Conservation (phyloP, 1,140 invertebrate genomes). For the Mya arenaria region DNA sequence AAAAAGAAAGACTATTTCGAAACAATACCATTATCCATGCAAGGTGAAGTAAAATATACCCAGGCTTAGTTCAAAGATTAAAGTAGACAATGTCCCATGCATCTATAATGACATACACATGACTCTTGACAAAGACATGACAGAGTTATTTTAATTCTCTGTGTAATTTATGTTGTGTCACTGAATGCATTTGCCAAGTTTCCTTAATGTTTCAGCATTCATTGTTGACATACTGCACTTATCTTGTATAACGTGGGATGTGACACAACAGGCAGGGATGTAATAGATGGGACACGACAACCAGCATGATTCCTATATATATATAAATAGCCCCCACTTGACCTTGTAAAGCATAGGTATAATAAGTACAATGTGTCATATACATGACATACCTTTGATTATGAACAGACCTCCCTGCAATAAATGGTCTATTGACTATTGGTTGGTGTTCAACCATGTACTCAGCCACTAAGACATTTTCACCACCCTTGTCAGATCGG, state of each 20-base stretch:
- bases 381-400: slow-evolving; percentile 16
- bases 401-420: slow-evolving; percentile 16
- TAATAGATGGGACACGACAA: neutral
- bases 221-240: neutral
- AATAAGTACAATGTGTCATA: neutral
- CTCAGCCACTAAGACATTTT: slow-evolving; percentile 56
- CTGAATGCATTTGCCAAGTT: neutral
- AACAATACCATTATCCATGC: neutral
- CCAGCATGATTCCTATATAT: neutral
- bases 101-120: neutral
- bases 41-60: neutral
- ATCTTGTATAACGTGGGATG: neutral
- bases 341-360: neutral
- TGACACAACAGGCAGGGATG: neutral
- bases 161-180: neutral
- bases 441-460: slow-evolving; percentile 50
- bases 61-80: neutral
- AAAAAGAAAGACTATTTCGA: neutral
- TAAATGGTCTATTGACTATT: neutral
- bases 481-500: slow-evolving; percentile 55
- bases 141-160: neutral
- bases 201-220: neutral
- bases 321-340: neutral
- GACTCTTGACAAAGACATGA: neutral
- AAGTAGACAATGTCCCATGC: neutral